Percentiles rank a stretch among this genome's conserved stretches.
Evolutionary conservation across 2,797 vertebrate species (phyloP).

Genomic region (Esox lucius): DNA sequence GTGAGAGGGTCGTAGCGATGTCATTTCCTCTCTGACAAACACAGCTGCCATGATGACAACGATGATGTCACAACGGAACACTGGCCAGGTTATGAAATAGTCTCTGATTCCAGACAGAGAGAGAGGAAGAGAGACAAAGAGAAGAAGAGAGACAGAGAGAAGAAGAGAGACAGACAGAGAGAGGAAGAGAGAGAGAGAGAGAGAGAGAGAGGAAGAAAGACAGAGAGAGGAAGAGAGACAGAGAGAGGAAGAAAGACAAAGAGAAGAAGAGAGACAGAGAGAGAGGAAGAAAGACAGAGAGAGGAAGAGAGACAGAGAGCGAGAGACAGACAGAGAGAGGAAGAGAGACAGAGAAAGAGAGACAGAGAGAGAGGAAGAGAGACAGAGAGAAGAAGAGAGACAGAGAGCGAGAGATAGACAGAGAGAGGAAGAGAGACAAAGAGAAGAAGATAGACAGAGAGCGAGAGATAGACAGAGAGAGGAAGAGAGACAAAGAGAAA

Average conservation of each 20-base stretch:
- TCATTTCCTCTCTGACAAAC: conserved; percentile 70
- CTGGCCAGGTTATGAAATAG: conserved; percentile 65
- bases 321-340: too few species aligned
- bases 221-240: background rate
- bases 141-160: background rate
- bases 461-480: too few species aligned
- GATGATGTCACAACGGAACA: conserved; percentile 64
- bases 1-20: conserved; percentile 68
- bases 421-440: too few species aligned
- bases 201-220: conserved; percentile 1
- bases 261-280: too few species aligned
- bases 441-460: too few species aligned
- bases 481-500: too few species aligned
- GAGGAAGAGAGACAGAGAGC: too few species aligned
- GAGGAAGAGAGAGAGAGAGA: background rate
- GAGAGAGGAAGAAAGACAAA: background rate
- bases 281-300: too few species aligned
- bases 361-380: too few species aligned
- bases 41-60: conserved; percentile 67
- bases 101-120: conserved; percentile 39
- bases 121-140: conserved; percentile 1
- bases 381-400: too few species aligned
- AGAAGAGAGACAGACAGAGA: background rate
- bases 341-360: too few species aligned
- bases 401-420: too few species aligned